These are phyloP conservation scores for Lepeophtheirus nordmannii DNA, from an alignment of 2,888 invertebrate species.

Conservation along the genomic window DNA sequence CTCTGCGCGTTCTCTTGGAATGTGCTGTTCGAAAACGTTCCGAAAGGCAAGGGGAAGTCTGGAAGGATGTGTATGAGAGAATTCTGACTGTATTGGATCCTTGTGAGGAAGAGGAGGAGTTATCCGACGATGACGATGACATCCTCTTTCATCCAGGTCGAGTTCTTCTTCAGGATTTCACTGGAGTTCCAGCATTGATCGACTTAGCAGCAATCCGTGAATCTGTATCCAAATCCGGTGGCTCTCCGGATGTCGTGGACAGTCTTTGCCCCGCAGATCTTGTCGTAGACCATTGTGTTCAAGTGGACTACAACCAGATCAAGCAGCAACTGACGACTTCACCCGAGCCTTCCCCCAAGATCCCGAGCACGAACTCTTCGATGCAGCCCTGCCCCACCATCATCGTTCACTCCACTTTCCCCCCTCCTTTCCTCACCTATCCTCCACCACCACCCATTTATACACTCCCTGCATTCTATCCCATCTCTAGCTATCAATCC, in stretches of 20 bases:
- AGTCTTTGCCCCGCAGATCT: slow-evolving; percentile 93
- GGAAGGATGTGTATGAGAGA: slow-evolving; percentile 42
- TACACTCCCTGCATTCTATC: background rate
- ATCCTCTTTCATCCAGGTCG: slow-evolving; percentile 90
- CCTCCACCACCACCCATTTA: slow-evolving; percentile 9
- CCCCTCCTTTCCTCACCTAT: slow-evolving; percentile 3
- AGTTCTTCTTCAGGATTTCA: slow-evolving; percentile 81
- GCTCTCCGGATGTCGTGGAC: slow-evolving; percentile 74
- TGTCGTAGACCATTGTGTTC: slow-evolving; percentile 95
- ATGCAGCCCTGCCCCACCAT: slow-evolving; percentile 7
- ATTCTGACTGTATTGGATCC: background rate
- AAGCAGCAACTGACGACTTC: background rate
- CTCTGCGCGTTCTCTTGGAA: slow-evolving; percentile 79
- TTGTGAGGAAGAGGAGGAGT: background rate
- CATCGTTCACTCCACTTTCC: slow-evolving; percentile 17
- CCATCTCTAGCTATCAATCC: background rate
- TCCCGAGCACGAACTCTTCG: background rate
- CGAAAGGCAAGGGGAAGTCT: slow-evolving; percentile 52
- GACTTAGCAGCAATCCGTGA: slow-evolving; percentile 98
- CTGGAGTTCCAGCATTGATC: slow-evolving; percentile 94
- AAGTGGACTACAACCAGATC: slow-evolving; percentile 67
- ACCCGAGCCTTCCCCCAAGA: background rate
- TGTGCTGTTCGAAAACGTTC: slow-evolving; percentile 93
- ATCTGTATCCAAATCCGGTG: slow-evolving; percentile 68
- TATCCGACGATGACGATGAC: slow-evolving; percentile 51